These are phyloP conservation scores for Enteromius viviparus DNA, from an alignment of 2,797 vertebrate genomes.

Conservation along the genomic window DNA sequence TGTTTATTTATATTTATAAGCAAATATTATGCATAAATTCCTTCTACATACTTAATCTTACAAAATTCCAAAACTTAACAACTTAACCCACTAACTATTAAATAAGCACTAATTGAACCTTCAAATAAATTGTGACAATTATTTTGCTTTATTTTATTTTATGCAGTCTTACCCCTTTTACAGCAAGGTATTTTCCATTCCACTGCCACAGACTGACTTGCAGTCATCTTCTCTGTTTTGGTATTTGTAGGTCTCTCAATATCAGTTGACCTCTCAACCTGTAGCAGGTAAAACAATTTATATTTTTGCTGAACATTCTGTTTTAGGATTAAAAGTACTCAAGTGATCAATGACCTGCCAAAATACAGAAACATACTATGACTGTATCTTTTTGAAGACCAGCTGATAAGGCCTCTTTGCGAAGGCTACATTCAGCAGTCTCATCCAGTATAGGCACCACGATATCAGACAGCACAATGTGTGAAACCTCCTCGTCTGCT, in stretches of 20 bases:
- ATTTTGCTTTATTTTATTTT: neutral
- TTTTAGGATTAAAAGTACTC: neutral
- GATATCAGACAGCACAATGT: slow-evolving; percentile 39
- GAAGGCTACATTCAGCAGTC: slow-evolving; percentile 6
- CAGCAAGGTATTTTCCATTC: slow-evolving; percentile 9
- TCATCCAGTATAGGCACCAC: slow-evolving; percentile 46
- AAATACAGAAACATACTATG: slow-evolving; percentile 2
- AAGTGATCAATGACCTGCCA: neutral
- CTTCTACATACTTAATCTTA: neutral
- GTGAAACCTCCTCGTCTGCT: slow-evolving; percentile 11
- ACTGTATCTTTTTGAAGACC: slow-evolving; percentile 19
- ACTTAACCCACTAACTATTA: neutral
- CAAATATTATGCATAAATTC: neutral
- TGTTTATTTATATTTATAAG: too few relatives aligned
- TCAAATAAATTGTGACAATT: neutral
- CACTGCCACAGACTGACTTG: slow-evolving; percentile 12
- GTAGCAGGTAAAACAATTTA: neutral
- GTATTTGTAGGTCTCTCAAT: neutral
- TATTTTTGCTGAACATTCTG: neutral
- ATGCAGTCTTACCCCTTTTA: slow-evolving; percentile 23
- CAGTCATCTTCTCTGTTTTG: neutral
- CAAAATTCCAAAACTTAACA: neutral
- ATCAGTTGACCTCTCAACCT: neutral
- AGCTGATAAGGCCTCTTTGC: neutral
- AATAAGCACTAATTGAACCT: neutral